Conservation (phyloP, 2,113 vertebrate genomes). For the Misgurnus anguillicaudatus region DNA sequence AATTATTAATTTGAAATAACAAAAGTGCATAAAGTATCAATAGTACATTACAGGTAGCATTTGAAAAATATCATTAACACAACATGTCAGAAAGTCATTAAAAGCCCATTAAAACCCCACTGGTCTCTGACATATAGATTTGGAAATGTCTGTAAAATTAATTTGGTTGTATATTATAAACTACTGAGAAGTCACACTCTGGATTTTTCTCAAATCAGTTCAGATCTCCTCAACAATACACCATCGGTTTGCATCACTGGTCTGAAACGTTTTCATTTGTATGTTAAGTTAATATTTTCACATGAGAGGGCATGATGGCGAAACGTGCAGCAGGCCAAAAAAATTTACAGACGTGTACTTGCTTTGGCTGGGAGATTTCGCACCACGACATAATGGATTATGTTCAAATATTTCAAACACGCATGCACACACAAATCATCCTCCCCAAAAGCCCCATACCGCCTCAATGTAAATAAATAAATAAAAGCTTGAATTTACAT, state of each 20-base stretch:
- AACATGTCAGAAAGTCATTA: too few relatives aligned
- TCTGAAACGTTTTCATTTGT: conserved; percentile 21
- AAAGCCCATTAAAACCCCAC: too few relatives aligned
- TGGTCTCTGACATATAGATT: background rate
- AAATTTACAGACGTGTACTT: background rate
- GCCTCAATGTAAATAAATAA: background rate
- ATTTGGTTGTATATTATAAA: background rate
- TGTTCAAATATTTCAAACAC: conserved; percentile 3
- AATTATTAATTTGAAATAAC: too few relatives aligned
- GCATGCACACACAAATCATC: conserved; percentile 14
- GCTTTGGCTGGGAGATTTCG: background rate
- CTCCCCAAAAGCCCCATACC: background rate
- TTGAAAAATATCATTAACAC: too few relatives aligned
- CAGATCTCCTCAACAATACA: conserved; percentile 9
- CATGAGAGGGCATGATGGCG: conserved; percentile 14
- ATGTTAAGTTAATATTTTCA: conserved; percentile 40
- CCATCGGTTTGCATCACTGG: conserved; percentile 25
- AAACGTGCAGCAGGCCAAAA: conserved; percentile 10
- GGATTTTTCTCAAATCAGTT: conserved; percentile 6
- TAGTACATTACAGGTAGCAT: too few relatives aligned
- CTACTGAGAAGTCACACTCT: background rate
- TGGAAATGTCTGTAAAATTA: background rate
- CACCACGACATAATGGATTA: background rate
- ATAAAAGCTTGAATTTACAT: conserved; percentile 20
- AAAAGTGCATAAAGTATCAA: too few relatives aligned